Conservation (phyloP, 2,797 vertebrate genomes). For the Amblyraja radiata region DNA sequence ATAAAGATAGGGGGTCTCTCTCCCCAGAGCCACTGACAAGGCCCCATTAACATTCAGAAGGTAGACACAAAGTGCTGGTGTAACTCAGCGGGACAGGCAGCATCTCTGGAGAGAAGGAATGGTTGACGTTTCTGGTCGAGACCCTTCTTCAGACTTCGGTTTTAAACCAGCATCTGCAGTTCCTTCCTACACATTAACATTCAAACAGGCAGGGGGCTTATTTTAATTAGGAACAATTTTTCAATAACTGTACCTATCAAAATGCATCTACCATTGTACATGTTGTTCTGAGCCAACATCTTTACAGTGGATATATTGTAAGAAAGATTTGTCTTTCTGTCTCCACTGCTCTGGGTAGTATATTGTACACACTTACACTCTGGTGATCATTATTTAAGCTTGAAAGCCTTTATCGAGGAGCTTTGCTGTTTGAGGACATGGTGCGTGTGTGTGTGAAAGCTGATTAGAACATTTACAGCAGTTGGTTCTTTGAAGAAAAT, state of each 20-base stretch:
- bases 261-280: neutral
- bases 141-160: too few species aligned
- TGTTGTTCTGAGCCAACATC: neutral
- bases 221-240: slow-evolving; percentile 19
- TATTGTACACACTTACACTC: neutral
- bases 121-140: too few species aligned
- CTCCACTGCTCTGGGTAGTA: neutral
- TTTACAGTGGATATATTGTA: neutral
- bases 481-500: slow-evolving; percentile 26
- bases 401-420: slow-evolving; percentile 28
- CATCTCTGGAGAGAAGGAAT: too few species aligned
- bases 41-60: slow-evolving; percentile 9
- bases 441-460: slow-evolving; percentile 14
- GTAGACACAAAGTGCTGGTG: too few species aligned
- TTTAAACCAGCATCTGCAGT: too few species aligned
- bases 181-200: too few species aligned
- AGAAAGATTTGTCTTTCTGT: neutral
- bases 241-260: neutral
- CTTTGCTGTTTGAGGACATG: slow-evolving; percentile 20
- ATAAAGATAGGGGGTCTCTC: neutral
- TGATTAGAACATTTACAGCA: slow-evolving; percentile 30
- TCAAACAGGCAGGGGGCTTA: too few species aligned
- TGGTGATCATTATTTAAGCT: slow-evolving; percentile 28
- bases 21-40: neutral
- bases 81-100: too few species aligned